These are phyloP conservation scores for Ditylenchus dipsaci DNA, from an alignment of 1,140 invertebrate genomes.

Conservation along the genomic window DNA sequence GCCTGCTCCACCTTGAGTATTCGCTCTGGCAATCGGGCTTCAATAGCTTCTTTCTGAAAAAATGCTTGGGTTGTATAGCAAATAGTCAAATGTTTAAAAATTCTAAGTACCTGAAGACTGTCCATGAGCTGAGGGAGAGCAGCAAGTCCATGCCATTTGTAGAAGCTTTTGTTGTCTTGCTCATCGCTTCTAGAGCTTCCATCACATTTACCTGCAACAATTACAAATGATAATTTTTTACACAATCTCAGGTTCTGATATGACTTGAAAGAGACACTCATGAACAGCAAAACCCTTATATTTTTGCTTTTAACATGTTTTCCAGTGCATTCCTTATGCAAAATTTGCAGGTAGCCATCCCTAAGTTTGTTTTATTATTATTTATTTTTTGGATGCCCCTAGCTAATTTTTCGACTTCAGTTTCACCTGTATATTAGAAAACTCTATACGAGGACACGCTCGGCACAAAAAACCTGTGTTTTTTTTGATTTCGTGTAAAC, in stretches of 20 bases:
- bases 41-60: conserved; percentile 45
- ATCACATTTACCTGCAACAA: conserved; percentile 50
- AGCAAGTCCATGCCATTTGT: conserved; percentile 50
- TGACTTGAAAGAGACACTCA: too few relatives aligned
- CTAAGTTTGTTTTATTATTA: too few relatives aligned
- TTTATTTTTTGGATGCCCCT: too few relatives aligned
- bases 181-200: conserved; percentile 57
- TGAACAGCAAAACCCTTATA: not conserved
- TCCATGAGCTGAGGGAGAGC: conserved; percentile 46
- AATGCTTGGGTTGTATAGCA: too few relatives aligned
- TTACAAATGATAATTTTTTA: not conserved
- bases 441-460: too few relatives aligned
- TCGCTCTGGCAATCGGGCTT: conserved; percentile 40
- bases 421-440: too few relatives aligned
- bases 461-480: too few relatives aligned
- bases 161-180: conserved; percentile 55
- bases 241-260: not conserved
- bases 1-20: conserved; percentile 52
- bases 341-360: too few relatives aligned
- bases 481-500: too few relatives aligned
- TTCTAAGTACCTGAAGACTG: conserved; percentile 38
- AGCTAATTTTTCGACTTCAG: too few relatives aligned
- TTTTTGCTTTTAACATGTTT: not conserved
- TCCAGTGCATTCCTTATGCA: too few relatives aligned
- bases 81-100: not conserved